These are phyloP conservation scores for Polyommatus icarus DNA, from an alignment of 2,888 invertebrate species.

Conservation along the genomic window DNA sequence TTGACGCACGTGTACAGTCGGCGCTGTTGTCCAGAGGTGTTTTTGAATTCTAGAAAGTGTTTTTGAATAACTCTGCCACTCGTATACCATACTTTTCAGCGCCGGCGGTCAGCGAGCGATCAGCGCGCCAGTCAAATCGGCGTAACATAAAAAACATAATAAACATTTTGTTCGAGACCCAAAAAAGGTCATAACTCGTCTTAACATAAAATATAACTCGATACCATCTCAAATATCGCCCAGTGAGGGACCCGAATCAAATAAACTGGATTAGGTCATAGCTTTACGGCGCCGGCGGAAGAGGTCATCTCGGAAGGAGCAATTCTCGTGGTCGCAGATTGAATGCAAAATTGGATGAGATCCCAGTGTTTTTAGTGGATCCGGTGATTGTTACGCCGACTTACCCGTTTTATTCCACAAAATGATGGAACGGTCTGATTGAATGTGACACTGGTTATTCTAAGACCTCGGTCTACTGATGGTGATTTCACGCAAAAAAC, in stretches of 20 bases:
- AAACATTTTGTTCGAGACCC: background rate
- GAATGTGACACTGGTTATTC: constrained; percentile 77
- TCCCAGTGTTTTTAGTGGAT: constrained; percentile 74
- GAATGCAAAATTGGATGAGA: constrained; percentile 80
- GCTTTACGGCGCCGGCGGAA: constrained; percentile 72
- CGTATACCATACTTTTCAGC: no score
- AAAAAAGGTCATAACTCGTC: constrained; percentile 12
- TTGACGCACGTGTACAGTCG: no score
- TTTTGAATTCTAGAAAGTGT: no score
- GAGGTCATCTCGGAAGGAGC: constrained; percentile 77
- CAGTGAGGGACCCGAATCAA: constrained; percentile 74
- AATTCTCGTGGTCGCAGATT: constrained; percentile 78
- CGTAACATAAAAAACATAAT: no score
- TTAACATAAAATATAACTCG: constrained; percentile 14
- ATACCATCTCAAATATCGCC: constrained; percentile 57
- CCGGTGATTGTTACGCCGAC: constrained; percentile 62
- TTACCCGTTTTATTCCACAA: constrained; percentile 67
- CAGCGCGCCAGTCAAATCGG: no score
- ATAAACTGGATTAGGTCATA: constrained; percentile 79
- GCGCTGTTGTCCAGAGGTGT: no score
- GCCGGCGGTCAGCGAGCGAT: no score
- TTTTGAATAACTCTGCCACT: no score
- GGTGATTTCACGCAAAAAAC: constrained; percentile 36
- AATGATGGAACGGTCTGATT: constrained; percentile 72
- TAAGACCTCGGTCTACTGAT: constrained; percentile 49